A percentile compares a stretch with the other conserved stretches of the same genome.
Evolutionary conservation across 2,888 invertebrate species (phyloP).

Genomic region (Anorthoa munda): DNA sequence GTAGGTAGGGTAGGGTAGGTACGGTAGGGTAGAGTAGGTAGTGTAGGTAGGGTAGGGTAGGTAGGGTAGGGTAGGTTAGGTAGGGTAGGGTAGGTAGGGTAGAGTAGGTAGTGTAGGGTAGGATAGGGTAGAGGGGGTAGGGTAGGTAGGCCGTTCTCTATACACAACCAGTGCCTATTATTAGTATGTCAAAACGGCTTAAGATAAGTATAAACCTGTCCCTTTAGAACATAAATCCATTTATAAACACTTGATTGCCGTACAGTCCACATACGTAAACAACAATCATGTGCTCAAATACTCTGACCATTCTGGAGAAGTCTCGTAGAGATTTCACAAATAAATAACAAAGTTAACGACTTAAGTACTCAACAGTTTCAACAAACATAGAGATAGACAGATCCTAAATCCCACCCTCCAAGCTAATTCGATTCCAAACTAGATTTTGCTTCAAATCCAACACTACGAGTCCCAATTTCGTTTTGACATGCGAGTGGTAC

Average conservation of each 20-base stretch:
- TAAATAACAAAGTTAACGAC: constrained; percentile 19
- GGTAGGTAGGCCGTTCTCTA: no score
- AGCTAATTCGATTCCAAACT: constrained; percentile 56
- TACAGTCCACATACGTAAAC: not conserved
- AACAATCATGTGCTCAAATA: not conserved
- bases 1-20: no score
- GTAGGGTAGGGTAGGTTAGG: no score
- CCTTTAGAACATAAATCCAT: not conserved
- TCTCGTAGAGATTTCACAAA: not conserved
- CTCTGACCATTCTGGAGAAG: not conserved
- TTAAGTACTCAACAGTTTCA: constrained; percentile 15
- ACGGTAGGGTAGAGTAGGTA: no score
- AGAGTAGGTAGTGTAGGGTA: no score
- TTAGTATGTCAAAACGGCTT: not conserved
- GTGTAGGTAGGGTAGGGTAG: no score
- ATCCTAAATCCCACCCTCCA: constrained; percentile 15
- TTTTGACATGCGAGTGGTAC: constrained; percentile 53
- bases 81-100: no score
- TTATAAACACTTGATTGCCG: not conserved
- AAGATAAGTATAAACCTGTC: not conserved
- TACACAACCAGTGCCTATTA: not conserved
- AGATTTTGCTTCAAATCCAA: constrained; percentile 49
- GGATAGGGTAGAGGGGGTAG: no score
- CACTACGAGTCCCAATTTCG: constrained; percentile 59
- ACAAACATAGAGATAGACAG: constrained; percentile 14